Conservation (phyloP, 2,888 invertebrate species). For the Noctua fimbriata region DNA sequence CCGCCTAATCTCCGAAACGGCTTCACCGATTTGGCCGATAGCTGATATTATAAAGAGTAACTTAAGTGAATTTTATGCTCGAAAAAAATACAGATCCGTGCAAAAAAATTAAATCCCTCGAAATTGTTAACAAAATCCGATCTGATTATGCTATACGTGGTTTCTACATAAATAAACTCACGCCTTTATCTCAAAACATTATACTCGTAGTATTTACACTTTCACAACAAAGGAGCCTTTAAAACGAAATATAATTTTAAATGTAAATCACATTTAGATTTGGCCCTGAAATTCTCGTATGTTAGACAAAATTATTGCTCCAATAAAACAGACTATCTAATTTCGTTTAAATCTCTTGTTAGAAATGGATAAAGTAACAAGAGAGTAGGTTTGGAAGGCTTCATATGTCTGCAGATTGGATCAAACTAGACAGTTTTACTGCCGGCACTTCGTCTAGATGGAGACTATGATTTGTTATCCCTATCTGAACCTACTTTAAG, state of each 20-base stretch:
- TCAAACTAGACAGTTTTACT: conserved; percentile 9
- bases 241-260: neutral
- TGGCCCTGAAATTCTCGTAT: neutral
- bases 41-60: no score
- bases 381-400: neutral
- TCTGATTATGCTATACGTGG: no score
- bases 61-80: no score
- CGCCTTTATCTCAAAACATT: no score
- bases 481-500: conserved; percentile 5
- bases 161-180: no score
- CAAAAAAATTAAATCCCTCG: no score
- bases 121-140: no score
- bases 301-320: conserved; percentile 1
- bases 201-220: neutral
- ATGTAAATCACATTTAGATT: neutral
- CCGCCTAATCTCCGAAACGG: no score
- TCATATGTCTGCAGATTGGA: neutral
- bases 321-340: conserved; percentile 2
- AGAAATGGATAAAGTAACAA: neutral
- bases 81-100: no score
- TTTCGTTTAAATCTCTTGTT: neutral
- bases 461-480: conserved; percentile 11
- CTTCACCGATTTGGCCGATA: no score
- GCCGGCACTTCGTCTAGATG: neutral
- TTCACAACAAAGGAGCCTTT: neutral